Base-by-base conservation (phyloP, 2,797 vertebrate genomes). In the Mormyrops boulengeri region DNA sequence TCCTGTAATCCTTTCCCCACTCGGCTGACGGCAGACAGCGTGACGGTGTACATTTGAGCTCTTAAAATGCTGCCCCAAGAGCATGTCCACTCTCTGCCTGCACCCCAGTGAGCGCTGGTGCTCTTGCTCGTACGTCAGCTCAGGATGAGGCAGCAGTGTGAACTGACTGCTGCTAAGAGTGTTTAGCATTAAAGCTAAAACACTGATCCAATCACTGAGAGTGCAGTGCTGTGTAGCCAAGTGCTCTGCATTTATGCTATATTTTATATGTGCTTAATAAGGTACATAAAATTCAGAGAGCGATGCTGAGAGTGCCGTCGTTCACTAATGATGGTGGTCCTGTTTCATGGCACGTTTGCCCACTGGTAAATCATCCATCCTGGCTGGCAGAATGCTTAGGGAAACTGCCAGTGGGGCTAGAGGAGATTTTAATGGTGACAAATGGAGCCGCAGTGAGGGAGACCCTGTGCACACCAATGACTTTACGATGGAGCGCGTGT, bases 381-480 rank as follows among this genome's bases (percentile, higher is more conserved):
- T 77, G 12, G 38, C 22, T 34, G 22, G 87, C 49, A 87, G 22
- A 88, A 38, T 77, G 44, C 44, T 73, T 47, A 82, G 14, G 12
- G 66, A 66, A 73, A 22, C 55, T 88, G 87, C 41, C 60, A 77
- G 26, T 66, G 41, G 22, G 44, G 87, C 73, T 73, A 85, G 87
- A 82, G 87, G 77, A 77, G 22, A 66, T 82, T 90, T 55, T 90
- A 88, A 90, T 90, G 87, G 87, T 90, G 89, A 90, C 73, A 82
- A 85, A 88, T 84, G 87, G 17, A 88, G 53, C 22, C 38, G n/a
- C 17, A 26, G 53, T 47, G 44, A 85, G 57, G 52, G 14, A 47
- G 52, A 87, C 52, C 55, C 38, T 12, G 4, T 6, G 26, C 53
- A 60, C 53, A 41, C 34, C 86, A 87, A 57, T 41, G 85, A 60